These are phyloP conservation scores for Rhagophthalmus giganteus DNA, from an alignment of 2,888 invertebrate species.

Conservation along the genomic window DNA sequence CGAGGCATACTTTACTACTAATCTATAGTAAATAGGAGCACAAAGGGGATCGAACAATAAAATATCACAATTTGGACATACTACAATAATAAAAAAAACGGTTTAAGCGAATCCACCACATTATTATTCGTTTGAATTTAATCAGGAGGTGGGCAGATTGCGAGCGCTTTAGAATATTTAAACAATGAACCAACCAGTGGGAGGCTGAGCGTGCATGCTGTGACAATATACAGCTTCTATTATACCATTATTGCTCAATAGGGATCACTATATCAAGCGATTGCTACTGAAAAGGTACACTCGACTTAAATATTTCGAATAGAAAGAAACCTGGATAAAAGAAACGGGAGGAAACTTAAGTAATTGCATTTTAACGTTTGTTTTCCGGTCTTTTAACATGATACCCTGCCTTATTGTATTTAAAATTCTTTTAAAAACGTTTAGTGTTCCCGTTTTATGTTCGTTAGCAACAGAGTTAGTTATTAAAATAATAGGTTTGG, in stretches of 20 bases:
- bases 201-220: constrained; percentile 52
- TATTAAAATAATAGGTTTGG: neutral
- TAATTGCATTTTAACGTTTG: constrained; percentile 32
- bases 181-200: constrained; percentile 52
- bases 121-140: constrained; percentile 41
- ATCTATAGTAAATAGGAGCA: constrained; percentile 45
- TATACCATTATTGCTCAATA: constrained; percentile 50
- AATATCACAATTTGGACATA: constrained; percentile 48
- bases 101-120: constrained; percentile 42
- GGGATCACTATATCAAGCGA: constrained; percentile 51
- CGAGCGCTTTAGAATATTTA: constrained; percentile 48
- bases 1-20: constrained; percentile 31
- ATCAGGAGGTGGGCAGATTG: constrained; percentile 42
- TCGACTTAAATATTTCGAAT: constrained; percentile 50
- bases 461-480: neutral
- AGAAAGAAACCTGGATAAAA: constrained; percentile 44
- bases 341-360: constrained; percentile 48
- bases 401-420: constrained; percentile 31
- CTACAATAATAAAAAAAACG: constrained; percentile 43
- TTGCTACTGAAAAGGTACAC: constrained; percentile 54
- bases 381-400: constrained; percentile 33
- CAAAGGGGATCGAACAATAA: constrained; percentile 46
- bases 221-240: constrained; percentile 48
- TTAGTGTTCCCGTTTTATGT: constrained; percentile 6
- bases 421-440: constrained; percentile 22